These are phyloP conservation scores for Microtus pennsylvanicus DNA, from an alignment of 2,113 vertebrate species.

Conservation along the genomic window DNA sequence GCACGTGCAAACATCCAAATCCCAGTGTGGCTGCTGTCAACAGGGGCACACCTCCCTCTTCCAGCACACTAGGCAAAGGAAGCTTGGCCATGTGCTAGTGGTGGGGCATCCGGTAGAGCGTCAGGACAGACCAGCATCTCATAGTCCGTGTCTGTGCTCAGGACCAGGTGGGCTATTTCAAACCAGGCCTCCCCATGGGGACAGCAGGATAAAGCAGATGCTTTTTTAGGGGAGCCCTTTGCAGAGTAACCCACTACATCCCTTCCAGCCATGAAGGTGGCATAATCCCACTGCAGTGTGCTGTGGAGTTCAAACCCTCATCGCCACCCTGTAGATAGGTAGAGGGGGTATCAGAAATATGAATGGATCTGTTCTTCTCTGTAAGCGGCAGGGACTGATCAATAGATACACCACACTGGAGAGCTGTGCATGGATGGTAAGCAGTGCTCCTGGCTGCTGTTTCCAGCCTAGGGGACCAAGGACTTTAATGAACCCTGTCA, in stretches of 20 bases:
- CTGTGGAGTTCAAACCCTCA: background rate
- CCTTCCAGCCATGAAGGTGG: background rate
- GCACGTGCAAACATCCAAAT: background rate
- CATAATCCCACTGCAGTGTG: background rate
- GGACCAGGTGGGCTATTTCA: background rate
- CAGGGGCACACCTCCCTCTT: background rate
- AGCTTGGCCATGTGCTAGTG: accelerated
- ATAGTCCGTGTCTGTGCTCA: background rate
- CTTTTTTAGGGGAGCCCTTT: background rate
- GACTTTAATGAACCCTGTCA: background rate
- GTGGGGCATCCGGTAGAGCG: background rate
- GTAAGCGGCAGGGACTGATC: background rate
- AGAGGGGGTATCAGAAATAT: background rate
- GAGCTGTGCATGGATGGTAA: background rate
- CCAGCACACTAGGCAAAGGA: background rate
- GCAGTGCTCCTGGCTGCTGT: constrained; percentile 2
- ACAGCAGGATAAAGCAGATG: background rate
- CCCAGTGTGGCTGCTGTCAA: background rate
- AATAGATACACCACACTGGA: background rate
- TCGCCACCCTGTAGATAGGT: background rate
- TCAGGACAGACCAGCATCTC: background rate
- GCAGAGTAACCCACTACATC: background rate
- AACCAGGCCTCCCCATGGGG: background rate
- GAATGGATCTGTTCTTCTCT: constrained; percentile 17
- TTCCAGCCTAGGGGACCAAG: background rate